phyloP scores from a whole-genome alignment of 2,113 vertebrate genomes.

The Falco punctatus region DNA sequence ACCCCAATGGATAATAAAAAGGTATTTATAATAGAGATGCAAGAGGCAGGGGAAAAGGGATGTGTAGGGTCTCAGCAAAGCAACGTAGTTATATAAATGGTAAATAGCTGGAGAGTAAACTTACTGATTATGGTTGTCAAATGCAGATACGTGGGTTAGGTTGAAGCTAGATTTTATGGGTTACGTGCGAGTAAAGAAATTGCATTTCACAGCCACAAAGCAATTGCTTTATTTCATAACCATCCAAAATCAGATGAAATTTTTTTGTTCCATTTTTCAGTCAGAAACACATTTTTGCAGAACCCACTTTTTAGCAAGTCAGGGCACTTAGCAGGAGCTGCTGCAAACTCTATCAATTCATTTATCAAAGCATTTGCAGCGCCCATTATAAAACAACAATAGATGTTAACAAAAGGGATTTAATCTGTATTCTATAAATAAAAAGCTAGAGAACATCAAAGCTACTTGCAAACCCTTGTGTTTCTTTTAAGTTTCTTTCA shows the following conservation, averaged over 20 bases:
- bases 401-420: constrained; percentile 54
- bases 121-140: not conserved
- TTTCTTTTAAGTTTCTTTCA: constrained; percentile 49
- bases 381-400: constrained; percentile 49
- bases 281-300: not conserved
- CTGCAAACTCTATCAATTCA: constrained; percentile 52
- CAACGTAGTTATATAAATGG: not conserved
- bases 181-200: not conserved
- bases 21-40: not conserved
- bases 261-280: constrained; percentile 19
- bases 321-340: not conserved
- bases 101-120: not conserved
- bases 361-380: constrained; percentile 44
- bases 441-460: constrained; percentile 57
- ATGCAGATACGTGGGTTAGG: not conserved
- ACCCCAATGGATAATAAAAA: not conserved
- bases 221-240: constrained; percentile 14
- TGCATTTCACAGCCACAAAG: not conserved
- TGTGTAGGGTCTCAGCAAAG: not conserved
- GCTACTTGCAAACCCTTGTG: not conserved
- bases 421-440: constrained; percentile 66
- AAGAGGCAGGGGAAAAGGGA: not conserved
- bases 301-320: not conserved
- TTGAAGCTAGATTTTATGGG: not conserved
- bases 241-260: constrained; percentile 15